Conservation (phyloP, 1,140 invertebrate species). For the Caerostris extrusa region DNA sequence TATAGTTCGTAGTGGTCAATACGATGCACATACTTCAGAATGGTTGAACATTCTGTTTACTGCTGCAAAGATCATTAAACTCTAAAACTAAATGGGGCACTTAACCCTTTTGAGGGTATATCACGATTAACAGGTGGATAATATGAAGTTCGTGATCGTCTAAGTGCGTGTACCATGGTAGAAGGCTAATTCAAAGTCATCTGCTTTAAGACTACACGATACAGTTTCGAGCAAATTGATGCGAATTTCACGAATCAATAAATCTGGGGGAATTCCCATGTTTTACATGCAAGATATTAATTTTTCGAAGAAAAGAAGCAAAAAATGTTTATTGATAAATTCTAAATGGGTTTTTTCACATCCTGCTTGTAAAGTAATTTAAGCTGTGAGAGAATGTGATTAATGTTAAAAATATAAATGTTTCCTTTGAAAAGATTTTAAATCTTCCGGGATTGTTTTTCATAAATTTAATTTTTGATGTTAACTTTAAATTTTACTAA, state of each 20-base stretch:
- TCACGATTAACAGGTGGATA: conserved; percentile 69
- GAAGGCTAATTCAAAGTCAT: conserved; percentile 13
- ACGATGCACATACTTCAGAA: background rate
- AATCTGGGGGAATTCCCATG: background rate
- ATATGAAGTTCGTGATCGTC: conserved; percentile 42
- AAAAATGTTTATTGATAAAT: background rate
- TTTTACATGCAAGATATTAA: conserved; percentile 39
- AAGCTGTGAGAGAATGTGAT: too few relatives aligned
- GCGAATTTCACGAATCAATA: conserved; percentile 39
- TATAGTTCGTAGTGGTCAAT: background rate
- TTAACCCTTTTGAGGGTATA: conserved; percentile 56
- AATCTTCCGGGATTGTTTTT: too few relatives aligned
- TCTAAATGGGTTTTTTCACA: background rate
- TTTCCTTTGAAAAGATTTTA: too few relatives aligned
- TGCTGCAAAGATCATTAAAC: conserved; percentile 65
- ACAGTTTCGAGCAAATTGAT: conserved; percentile 9
- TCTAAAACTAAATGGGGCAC: conserved; percentile 47
- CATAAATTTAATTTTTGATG: too few relatives aligned
- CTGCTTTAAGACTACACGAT: conserved; percentile 28
- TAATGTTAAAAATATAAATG: too few relatives aligned
- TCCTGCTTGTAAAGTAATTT: background rate
- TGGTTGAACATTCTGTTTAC: background rate
- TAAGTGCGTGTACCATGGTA: conserved; percentile 7
- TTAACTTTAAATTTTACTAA: too few relatives aligned
- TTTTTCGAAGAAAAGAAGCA: background rate